Percentiles rank a stretch among this genome's conserved stretches.
These are phyloP conservation scores for Bellardia bayeri DNA, from an alignment of 2,888 invertebrate genomes.

Conservation along the genomic window DNA sequence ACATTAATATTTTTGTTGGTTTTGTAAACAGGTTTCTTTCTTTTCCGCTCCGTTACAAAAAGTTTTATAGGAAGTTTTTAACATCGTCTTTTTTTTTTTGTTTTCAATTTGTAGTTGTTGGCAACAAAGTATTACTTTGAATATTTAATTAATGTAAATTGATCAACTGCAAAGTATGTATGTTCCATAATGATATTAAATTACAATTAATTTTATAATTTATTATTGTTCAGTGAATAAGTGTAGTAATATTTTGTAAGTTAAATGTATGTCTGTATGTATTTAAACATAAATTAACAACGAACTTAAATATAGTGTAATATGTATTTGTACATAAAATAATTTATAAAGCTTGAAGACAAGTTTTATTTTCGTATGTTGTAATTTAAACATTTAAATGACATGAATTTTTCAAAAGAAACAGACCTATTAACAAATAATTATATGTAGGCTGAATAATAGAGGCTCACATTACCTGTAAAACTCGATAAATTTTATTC, in stretches of 20 bases:
- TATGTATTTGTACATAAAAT: neutral
- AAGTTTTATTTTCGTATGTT: neutral
- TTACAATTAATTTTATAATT: constrained; percentile 48
- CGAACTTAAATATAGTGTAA: neutral
- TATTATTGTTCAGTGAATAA: constrained; percentile 25
- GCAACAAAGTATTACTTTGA: constrained; percentile 48
- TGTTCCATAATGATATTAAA: constrained; percentile 51
- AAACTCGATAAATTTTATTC: too few relatives aligned
- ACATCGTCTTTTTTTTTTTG: neutral
- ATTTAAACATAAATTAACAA: neutral
- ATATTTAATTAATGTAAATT: constrained; percentile 53
- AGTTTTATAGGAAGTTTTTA: constrained; percentile 18
- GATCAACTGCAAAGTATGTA: constrained; percentile 12
- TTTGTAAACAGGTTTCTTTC: constrained; percentile 37
- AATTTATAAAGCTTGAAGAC: neutral
- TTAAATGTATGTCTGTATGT: neutral
- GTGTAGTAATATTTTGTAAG: constrained; percentile 7
- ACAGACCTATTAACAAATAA: too few relatives aligned
- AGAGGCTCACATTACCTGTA: too few relatives aligned
- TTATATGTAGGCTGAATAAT: too few relatives aligned
- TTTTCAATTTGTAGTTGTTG: neutral
- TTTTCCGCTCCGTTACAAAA: constrained; percentile 23
- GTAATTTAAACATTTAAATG: constrained; percentile 6
- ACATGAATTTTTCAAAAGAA: neutral
- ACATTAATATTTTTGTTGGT: constrained; percentile 13